phyloP scores from a whole-genome alignment of 2,888 invertebrate species.

The Amaurobius ferox region DNA sequence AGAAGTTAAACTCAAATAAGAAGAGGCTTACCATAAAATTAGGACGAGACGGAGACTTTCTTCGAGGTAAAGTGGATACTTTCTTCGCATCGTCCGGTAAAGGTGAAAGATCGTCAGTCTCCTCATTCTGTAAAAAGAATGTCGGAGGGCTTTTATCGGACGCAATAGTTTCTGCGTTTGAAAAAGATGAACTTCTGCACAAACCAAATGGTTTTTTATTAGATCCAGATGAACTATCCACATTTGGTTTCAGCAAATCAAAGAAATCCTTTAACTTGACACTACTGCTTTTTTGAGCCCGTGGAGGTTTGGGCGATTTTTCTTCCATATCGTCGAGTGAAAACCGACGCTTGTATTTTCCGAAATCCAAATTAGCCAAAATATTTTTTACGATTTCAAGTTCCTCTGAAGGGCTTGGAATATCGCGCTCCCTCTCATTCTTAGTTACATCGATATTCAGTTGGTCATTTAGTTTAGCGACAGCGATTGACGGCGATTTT shows the following conservation, averaged over 20 bases:
- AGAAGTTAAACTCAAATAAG: no score
- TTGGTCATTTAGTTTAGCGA: background rate
- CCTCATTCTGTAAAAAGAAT: slow-evolving; percentile 12
- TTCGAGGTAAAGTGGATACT: slow-evolving; percentile 22
- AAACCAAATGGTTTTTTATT: slow-evolving; percentile 33
- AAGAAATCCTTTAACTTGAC: slow-evolving; percentile 51
- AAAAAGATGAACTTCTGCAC: slow-evolving; percentile 69
- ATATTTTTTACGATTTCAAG: slow-evolving; percentile 73
- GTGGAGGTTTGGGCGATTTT: slow-evolving; percentile 37
- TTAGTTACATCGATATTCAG: background rate
- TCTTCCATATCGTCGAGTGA: slow-evolving; percentile 50
- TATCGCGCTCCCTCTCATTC: background rate
- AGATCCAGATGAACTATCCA: slow-evolving; percentile 21
- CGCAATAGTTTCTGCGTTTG: slow-evolving; percentile 46
- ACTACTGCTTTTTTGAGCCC: slow-evolving; percentile 32
- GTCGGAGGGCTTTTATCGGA: background rate
- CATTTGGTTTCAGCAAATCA: slow-evolving; percentile 40
- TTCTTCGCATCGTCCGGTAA: slow-evolving; percentile 24
- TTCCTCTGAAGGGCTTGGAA: slow-evolving; percentile 61
- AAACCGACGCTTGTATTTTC: slow-evolving; percentile 71
- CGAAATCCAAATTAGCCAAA: slow-evolving; percentile 73
- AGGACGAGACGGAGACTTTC: slow-evolving; percentile 21
- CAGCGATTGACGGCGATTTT: background rate
- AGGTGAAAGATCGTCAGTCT: background rate
- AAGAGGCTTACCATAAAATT: slow-evolving; percentile 29